Evolutionary conservation across 2,888 invertebrate species (phyloP), one percentile per base, ranked within the genome.

Genomic region (Macropis europaea): DNA sequence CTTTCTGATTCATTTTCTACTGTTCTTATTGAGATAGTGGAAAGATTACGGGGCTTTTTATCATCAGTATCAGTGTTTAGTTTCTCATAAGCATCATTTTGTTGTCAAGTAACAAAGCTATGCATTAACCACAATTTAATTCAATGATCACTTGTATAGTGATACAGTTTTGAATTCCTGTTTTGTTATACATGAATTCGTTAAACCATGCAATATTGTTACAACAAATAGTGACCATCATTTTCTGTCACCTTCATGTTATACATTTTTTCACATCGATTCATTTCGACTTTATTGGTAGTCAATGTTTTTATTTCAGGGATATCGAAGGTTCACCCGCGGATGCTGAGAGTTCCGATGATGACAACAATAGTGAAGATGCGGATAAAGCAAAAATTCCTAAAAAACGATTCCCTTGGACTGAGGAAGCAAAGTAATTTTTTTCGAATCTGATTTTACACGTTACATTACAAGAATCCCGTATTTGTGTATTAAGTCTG

Each of bases 371-470:
- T 42, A 86, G 87, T 17, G 90, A 86, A 52, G 77, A 81, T 38
- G 24, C 86, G 47, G 92, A 92, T 28, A 92, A 93, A 40, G 88
- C 90, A 43, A 92, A 92, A 72, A 91, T 94, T 52, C 95, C 95
- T 2, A 93, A 94, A 82, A 93, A 94, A 22, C 93, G 93, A 68
- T 96, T 95, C 90, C 92, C 93, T 26, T 96, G 96, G 95, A 94
- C 93, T 53, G 92, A 92, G 42, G 92, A 93, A 83, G 90, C 92
- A 42, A 93, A 92, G 94, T 94, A 88, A 85, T 89, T 85, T 22
- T 11, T 63, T 42, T 0, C 30, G 47, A 53, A 43, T n/a, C 17
- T 26, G 1, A 34, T 22, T 28, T 5, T 15, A 19, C 11, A 15
- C 6, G 24, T 26, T n/a, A 11, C 0, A 19, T 3, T 4, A 7